phyloP scores from a whole-genome alignment of 1,140 invertebrate species.

The Coptotermes formosanus region DNA sequence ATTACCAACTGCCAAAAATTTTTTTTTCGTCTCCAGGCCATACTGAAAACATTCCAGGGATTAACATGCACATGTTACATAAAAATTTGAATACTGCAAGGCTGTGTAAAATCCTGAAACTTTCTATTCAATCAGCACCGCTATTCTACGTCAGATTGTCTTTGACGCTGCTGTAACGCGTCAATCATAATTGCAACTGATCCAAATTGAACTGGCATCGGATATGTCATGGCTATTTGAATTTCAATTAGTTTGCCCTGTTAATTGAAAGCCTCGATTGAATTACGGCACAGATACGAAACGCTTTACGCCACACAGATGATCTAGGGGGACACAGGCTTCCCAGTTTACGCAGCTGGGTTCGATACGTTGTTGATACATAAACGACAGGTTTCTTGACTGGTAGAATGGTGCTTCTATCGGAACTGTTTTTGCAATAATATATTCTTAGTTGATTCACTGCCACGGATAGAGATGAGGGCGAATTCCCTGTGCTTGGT shows the following conservation, averaged over 20 bases:
- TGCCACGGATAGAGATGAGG: no score
- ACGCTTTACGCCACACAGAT: not conserved
- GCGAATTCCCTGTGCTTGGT: no score
- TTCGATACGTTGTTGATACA: no score
- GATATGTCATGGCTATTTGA: not conserved
- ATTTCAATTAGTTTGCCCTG: conserved; percentile 10
- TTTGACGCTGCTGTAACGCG: not conserved
- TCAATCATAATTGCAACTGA: not conserved
- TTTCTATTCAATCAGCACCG: not conserved
- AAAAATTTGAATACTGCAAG: no score
- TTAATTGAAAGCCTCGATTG: not conserved
- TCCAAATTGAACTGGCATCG: not conserved
- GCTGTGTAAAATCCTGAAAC: not conserved
- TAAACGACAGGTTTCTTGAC: no score
- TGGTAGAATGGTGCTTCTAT: no score
- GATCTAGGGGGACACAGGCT: not conserved
- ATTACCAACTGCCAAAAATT: no score
- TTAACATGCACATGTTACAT: no score
- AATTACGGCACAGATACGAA: not conserved
- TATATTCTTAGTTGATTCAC: not conserved
- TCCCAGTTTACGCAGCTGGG: no score
- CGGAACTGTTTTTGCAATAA: not conserved
- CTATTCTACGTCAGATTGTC: not conserved
- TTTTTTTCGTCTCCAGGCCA: no score
- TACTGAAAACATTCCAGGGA: no score